Conservation (phyloP, 2,888 invertebrate genomes). For the Mesodorylaimus sp. region DNA sequence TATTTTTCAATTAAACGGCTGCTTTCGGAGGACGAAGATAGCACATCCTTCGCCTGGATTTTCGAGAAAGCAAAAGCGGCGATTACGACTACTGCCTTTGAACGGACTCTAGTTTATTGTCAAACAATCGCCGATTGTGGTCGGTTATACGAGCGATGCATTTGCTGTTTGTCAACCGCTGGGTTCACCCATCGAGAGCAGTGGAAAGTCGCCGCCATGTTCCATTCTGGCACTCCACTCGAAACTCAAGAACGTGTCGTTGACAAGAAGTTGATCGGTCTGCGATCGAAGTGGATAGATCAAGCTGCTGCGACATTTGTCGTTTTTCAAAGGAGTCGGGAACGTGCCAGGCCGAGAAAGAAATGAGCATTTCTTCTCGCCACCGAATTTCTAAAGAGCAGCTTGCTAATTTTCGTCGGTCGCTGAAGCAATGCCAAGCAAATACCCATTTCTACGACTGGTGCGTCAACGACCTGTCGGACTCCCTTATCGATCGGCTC, state of each 20-base stretch:
- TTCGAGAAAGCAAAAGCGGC: background rate
- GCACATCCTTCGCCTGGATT: background rate
- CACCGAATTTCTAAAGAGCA: too few relatives aligned
- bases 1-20: background rate
- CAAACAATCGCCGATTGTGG: background rate
- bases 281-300: too few relatives aligned
- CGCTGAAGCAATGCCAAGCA: too few relatives aligned
- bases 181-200: background rate
- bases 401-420: too few relatives aligned
- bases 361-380: too few relatives aligned
- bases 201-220: background rate
- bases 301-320: too few relatives aligned
- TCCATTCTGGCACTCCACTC: background rate
- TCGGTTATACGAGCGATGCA: background rate
- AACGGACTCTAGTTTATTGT: background rate
- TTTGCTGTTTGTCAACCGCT: background rate
- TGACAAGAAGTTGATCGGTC: background rate
- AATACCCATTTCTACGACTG: too few relatives aligned
- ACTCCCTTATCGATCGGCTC: too few relatives aligned
- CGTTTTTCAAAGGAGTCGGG: too few relatives aligned
- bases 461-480: too few relatives aligned
- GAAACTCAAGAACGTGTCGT: background rate
- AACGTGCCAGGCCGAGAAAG: too few relatives aligned
- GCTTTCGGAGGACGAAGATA: background rate
- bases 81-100: background rate